phyloP scores from a whole-genome alignment of 2,113 vertebrate genomes.

The Crotophaga sulcirostris region DNA sequence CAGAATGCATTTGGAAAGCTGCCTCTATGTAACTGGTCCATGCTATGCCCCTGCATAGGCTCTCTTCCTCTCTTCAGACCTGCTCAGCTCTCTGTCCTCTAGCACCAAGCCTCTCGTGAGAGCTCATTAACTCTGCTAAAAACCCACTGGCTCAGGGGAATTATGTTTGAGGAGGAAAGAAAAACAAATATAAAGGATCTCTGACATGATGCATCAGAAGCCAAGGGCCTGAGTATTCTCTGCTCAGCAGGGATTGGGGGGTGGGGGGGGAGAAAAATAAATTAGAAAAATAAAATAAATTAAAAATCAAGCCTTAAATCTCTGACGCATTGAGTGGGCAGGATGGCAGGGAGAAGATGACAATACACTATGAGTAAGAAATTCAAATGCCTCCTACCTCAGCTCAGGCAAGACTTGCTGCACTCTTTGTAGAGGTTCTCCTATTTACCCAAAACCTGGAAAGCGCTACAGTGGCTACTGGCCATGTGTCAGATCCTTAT shows the following conservation, averaged over 20 bases:
- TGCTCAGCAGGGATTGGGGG: neutral
- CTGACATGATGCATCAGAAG: neutral
- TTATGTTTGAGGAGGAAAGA: neutral
- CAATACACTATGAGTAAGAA: slow-evolving; percentile 61
- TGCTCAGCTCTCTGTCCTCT: neutral
- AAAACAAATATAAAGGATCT: neutral
- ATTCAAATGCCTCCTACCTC: slow-evolving; percentile 61
- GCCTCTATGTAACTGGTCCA: neutral
- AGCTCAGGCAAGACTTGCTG: neutral
- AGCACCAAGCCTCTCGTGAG: neutral
- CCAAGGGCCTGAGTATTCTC: neutral
- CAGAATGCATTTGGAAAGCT: neutral
- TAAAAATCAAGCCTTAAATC: neutral
- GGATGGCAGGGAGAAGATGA: slow-evolving; percentile 46
- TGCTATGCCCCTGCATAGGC: neutral
- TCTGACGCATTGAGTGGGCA: slow-evolving; percentile 61
- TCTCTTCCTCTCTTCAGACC: neutral
- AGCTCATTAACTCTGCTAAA: neutral
- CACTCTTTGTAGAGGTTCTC: neutral
- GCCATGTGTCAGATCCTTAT: neutral
- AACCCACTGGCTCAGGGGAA: neutral
- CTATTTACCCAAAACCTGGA: neutral
- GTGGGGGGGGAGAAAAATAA: neutral
- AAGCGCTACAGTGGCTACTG: neutral
- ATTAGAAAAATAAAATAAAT: neutral